phyloP scores from a whole-genome alignment of 2,888 invertebrate species.

The Pollenia angustigena region DNA sequence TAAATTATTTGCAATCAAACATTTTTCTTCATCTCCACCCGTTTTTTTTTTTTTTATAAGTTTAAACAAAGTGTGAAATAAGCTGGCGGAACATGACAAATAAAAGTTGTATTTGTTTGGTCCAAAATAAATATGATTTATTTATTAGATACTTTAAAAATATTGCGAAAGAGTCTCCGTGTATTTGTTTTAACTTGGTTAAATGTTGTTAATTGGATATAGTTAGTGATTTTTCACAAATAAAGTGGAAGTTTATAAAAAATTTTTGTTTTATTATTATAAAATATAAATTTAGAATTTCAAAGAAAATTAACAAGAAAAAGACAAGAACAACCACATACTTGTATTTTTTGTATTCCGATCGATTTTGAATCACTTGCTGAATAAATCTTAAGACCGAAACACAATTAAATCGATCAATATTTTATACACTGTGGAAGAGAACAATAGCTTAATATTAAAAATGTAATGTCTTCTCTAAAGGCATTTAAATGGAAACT shows the following conservation, averaged over 20 bases:
- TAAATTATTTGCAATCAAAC: constrained; percentile 33
- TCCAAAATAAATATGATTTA: constrained; percentile 38
- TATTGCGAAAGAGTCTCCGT: background rate
- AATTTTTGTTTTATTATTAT: background rate
- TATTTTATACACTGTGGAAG: too few species aligned
- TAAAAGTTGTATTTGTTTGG: constrained; percentile 15
- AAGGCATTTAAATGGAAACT: too few species aligned
- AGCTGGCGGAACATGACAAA: constrained; percentile 43
- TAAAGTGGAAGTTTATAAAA: background rate
- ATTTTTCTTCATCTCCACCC: background rate
- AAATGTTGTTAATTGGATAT: constrained; percentile 13
- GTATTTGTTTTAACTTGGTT: constrained; percentile 20
- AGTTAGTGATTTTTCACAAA: background rate
- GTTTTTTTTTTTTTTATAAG: background rate
- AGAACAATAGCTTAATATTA: too few species aligned
- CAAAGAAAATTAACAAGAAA: too few species aligned
- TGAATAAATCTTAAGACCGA: too few species aligned
- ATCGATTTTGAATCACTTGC: too few species aligned
- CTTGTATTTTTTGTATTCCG: too few species aligned
- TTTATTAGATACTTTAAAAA: constrained; percentile 19
- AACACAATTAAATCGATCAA: too few species aligned
- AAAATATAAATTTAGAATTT: too few species aligned
- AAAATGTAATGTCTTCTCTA: too few species aligned
- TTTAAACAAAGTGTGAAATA: constrained; percentile 60
- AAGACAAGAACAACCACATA: too few species aligned